Conservation (phyloP, 2,888 invertebrate genomes). For the Scaptomyza reducta region DNA sequence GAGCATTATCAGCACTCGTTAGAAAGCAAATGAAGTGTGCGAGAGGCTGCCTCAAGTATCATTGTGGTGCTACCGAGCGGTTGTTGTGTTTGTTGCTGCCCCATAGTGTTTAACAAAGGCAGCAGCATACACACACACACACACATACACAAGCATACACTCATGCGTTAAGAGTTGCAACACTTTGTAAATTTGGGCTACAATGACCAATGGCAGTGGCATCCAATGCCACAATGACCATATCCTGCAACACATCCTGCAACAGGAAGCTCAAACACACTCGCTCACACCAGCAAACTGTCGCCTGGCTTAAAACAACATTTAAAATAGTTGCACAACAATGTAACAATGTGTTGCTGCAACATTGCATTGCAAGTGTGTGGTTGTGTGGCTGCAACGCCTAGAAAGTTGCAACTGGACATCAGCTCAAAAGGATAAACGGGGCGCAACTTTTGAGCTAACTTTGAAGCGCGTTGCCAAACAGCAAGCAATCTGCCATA, state of each 20-base stretch:
- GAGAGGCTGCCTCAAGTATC: conserved; percentile 56
- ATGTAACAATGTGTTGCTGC: conserved; percentile 31
- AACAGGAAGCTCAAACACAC: conserved; percentile 54
- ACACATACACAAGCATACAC: conserved; percentile 5
- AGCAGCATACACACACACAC: conserved; percentile 21
- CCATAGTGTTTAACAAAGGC: conserved; percentile 42
- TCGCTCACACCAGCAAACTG: conserved; percentile 17
- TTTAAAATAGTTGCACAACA: conserved; percentile 62
- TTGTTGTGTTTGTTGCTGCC: conserved; percentile 25
- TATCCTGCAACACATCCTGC: conserved; percentile 71
- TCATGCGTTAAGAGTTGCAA: conserved; percentile 21
- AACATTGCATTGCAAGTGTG: conserved; percentile 12
- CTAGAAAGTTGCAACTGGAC: conserved; percentile 17
- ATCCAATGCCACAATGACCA: conserved; percentile 43
- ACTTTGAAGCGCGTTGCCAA: conserved; percentile 15
- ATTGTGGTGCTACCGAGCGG: conserved; percentile 49
- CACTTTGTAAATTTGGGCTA: conserved; percentile 19
- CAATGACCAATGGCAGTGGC: conserved; percentile 7
- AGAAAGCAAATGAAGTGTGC: conserved; percentile 66
- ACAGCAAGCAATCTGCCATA: conserved; percentile 1
- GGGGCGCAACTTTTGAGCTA: conserved; percentile 15
- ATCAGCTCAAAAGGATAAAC: conserved; percentile 1
- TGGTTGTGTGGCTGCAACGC: conserved; percentile 1
- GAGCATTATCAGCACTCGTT: conserved; percentile 66
- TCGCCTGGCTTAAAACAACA: conserved; percentile 45